Evolutionary conservation across 1,140 invertebrate genomes (phyloP).

Genomic region (Apis florea): DNA sequence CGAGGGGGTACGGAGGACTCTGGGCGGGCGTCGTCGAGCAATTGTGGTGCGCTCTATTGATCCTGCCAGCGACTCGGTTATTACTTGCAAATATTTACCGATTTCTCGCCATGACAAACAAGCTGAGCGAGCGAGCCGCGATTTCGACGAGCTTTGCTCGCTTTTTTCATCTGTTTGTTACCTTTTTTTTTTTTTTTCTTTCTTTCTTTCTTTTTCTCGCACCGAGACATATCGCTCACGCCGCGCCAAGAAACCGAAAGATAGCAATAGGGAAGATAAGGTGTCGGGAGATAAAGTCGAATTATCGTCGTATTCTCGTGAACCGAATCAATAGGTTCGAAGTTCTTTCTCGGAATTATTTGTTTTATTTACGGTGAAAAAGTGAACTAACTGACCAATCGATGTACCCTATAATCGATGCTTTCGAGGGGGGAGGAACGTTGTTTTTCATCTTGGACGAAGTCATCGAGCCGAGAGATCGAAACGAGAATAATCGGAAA

Average conservation of each 20-base stretch:
- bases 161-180: not conserved
- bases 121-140: not conserved
- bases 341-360: not conserved
- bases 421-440: too few relatives aligned
- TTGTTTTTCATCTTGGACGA: too few relatives aligned
- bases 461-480: too few relatives aligned
- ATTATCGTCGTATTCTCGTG: not conserved
- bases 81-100: slow-evolving; percentile 42
- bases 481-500: too few relatives aligned
- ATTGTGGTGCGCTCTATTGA: slow-evolving; percentile 37
- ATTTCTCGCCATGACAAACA: slow-evolving; percentile 27
- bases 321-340: not conserved
- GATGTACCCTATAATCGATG: too few relatives aligned
- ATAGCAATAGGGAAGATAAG: not conserved
- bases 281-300: not conserved
- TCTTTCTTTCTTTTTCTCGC: not conserved
- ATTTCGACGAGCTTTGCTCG: slow-evolving; percentile 1
- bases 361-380: too few relatives aligned
- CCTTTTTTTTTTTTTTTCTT: too few relatives aligned
- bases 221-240: not conserved
- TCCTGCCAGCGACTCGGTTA: slow-evolving; percentile 24
- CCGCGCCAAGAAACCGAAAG: not conserved
- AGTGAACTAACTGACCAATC: too few relatives aligned
- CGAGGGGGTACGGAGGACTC: not conserved
- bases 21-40: slow-evolving; percentile 21